phyloP scores from a whole-genome alignment of 2,113 vertebrate species.

The Laterallus jamaicensis region DNA sequence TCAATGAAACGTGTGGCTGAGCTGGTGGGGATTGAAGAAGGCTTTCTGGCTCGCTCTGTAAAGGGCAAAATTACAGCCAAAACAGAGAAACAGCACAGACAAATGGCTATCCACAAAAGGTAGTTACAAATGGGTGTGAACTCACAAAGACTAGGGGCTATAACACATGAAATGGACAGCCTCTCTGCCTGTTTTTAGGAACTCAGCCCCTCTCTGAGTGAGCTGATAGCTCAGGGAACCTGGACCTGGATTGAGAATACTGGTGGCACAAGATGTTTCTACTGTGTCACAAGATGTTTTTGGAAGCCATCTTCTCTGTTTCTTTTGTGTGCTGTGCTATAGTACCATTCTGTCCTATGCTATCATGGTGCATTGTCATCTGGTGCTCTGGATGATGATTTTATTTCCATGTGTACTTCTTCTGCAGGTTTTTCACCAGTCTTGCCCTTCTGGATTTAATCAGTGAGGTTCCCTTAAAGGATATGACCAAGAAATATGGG shows the following conservation, averaged over 20 bases:
- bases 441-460: slow-evolving; percentile 94
- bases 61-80: slow-evolving; percentile 87
- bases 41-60: slow-evolving; percentile 92
- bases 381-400: background rate
- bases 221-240: background rate
- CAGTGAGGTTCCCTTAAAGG: slow-evolving; percentile 87
- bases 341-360: background rate
- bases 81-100: slow-evolving; percentile 92
- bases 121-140: slow-evolving; percentile 35
- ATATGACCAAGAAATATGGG: slow-evolving; percentile 89
- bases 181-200: background rate
- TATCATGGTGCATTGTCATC: background rate
- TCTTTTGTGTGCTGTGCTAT: background rate
- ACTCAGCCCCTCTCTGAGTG: background rate
- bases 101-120: slow-evolving; percentile 97
- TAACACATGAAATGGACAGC: background rate
- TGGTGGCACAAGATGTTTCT: background rate
- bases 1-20: slow-evolving; percentile 97
- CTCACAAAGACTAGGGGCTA: background rate
- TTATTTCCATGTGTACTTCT: background rate
- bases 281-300: background rate
- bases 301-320: background rate
- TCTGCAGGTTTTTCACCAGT: slow-evolving; percentile 92
- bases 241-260: background rate
- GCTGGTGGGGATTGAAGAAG: slow-evolving; percentile 94